Percentiles rank a stretch among this genome's conserved stretches.
These are phyloP conservation scores for Scaptomyza reducta DNA, from an alignment of 2,888 invertebrate species.

Conservation along the genomic window DNA sequence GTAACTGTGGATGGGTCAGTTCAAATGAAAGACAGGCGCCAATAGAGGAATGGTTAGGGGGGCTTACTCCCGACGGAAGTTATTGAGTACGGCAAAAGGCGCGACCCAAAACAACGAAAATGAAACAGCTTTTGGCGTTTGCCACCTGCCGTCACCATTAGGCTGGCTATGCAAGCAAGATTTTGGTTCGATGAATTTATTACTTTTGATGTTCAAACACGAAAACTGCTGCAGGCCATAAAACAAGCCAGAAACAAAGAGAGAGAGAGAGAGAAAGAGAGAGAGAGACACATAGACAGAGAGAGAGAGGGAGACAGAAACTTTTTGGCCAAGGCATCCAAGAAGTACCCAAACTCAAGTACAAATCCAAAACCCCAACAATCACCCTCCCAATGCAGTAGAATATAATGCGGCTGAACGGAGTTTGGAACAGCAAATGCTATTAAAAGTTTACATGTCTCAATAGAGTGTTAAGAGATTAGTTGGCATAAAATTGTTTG, in stretches of 20 bases:
- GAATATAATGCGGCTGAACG: slow-evolving; percentile 18
- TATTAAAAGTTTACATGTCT: slow-evolving; percentile 80
- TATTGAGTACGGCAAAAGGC: slow-evolving; percentile 72
- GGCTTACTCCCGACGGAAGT: slow-evolving; percentile 63
- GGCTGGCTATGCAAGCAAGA: slow-evolving; percentile 46
- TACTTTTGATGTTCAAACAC: slow-evolving; percentile 77
- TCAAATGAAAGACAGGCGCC: slow-evolving; percentile 50
- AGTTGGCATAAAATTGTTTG: slow-evolving; percentile 73
- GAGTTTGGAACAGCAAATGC: slow-evolving; percentile 63
- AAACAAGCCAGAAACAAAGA: slow-evolving; percentile 51
- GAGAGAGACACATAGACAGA: not conserved
- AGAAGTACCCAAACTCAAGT: slow-evolving; percentile 3
- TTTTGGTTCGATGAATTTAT: slow-evolving; percentile 82
- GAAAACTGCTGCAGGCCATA: slow-evolving; percentile 78
- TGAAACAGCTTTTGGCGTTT: slow-evolving; percentile 12
- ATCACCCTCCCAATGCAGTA: not conserved
- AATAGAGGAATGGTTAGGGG: not conserved
- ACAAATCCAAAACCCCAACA: not conserved
- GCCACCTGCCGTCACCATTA: slow-evolving; percentile 44
- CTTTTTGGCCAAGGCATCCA: slow-evolving; percentile 46
- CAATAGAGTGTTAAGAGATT: slow-evolving; percentile 79
- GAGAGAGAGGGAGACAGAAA: slow-evolving; percentile 10
- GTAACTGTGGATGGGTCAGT: slow-evolving; percentile 24
- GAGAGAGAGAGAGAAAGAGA: not conserved
- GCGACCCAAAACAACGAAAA: slow-evolving; percentile 62